Base-by-base conservation (phyloP, 2,888 invertebrate species). In the Drosophila tripunctata region DNA sequence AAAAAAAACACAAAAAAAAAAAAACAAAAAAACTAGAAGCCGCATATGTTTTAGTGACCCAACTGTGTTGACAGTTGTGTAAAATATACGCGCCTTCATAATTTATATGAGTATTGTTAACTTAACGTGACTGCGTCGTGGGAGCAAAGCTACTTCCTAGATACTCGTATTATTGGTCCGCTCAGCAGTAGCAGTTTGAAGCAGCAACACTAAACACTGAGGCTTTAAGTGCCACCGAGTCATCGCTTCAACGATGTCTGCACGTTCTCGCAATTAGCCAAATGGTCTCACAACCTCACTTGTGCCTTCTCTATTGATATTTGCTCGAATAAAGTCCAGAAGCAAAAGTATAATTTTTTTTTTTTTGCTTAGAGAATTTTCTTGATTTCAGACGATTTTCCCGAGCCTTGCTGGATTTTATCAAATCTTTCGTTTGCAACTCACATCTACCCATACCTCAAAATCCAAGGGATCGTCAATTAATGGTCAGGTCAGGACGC, bases 51-150 rank as follows among this genome's bases (percentile, higher is more conserved):
- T 83, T 86, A 82, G 82, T 88, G 88, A 67, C 77, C 64, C 80
- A 76, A 79, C 84, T 75, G 87, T 63, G 84, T 87, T 86, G 88
- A 82, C 82, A 88, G 87, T 79, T 88, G 51, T 85, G 67, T 86
- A 86, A 82, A 81, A 81, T 81, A 82, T 82, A 83, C 83, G 82
- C 88, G 62, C 50, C 35, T 83, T 86, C 88, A 81, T 87, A 82
- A 82, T 82, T 82, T 87, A 82, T 82, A 79, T 86, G 79, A 87
- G 83, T 87, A 87, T 88, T 72, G 86, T 86, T 86, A 82, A 86
- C 80, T 82, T 75, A 71, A 87, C 80, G 87, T 87, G 88, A 86
- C 88, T 87, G 88, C 72, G 81, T 63, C 72, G 57, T 57, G 78
- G 70, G 78, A 70, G 47, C 51, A 48, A 47, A 63, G 77, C 57